phyloP scores from a whole-genome alignment of 2,113 vertebrate species.

The Bolborhynchus lineola region DNA sequence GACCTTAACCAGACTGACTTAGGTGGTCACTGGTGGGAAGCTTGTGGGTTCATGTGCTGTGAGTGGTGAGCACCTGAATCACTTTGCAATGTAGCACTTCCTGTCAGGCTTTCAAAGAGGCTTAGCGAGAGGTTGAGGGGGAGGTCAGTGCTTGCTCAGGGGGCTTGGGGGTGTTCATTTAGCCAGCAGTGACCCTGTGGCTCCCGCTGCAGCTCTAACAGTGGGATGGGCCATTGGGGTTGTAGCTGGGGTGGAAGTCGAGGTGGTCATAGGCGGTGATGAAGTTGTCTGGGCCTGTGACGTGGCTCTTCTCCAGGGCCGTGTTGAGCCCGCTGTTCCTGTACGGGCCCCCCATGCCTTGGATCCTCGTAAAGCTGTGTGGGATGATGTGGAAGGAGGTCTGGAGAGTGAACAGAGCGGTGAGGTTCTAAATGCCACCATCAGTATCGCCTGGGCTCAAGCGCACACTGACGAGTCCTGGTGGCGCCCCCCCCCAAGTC shows the following conservation, averaged over 20 bases:
- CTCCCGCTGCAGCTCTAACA: background rate
- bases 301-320: slow-evolving; percentile 66
- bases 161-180: background rate
- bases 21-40: background rate
- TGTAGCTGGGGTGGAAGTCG: slow-evolving; percentile 74
- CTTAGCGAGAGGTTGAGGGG: background rate
- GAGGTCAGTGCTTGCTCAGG: background rate
- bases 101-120: background rate
- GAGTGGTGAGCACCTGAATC: background rate
- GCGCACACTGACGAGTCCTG: background rate
- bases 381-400: slow-evolving; percentile 60
- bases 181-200: background rate
- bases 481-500: background rate
- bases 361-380: slow-evolving; percentile 51
- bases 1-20: background rate
- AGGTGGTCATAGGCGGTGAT: slow-evolving; percentile 49
- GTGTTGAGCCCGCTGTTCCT: slow-evolving; percentile 73
- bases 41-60: background rate
- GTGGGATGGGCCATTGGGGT: slow-evolving; percentile 33
- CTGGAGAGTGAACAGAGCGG: slow-evolving; percentile 15
- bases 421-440: fast-evolving
- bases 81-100: background rate
- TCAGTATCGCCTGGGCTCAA: fast-evolving
- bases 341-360: slow-evolving; percentile 69
- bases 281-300: slow-evolving; percentile 56